These are phyloP conservation scores for Elachura formosa DNA, from an alignment of 2,113 vertebrate species.

Conservation along the genomic window DNA sequence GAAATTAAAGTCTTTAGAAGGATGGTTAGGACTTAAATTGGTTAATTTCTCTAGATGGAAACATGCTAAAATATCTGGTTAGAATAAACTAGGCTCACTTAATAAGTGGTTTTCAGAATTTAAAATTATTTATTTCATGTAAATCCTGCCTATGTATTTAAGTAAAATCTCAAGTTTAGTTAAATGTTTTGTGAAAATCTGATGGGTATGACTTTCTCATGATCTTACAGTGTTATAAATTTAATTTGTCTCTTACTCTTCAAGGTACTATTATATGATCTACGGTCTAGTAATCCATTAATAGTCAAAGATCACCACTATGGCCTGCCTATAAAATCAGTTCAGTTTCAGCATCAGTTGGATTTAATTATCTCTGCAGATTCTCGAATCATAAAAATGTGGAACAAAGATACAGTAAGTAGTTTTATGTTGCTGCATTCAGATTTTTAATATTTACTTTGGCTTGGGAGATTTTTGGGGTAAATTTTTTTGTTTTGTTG, in stretches of 20 bases:
- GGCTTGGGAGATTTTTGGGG: background rate
- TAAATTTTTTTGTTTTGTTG: background rate
- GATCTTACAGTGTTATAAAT: background rate
- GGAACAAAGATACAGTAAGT: conserved; percentile 91
- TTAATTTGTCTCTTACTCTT: background rate
- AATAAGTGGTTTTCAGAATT: background rate
- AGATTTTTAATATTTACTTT: background rate
- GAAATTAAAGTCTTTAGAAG: background rate
- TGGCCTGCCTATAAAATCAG: conserved; percentile 87
- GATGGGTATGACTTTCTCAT: background rate
- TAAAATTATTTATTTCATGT: background rate
- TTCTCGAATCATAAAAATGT: conserved; percentile 94
- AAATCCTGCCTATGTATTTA: background rate
- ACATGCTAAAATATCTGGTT: background rate
- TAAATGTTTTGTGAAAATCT: background rate
- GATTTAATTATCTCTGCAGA: conserved; percentile 92
- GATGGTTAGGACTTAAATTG: background rate
- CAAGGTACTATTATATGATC: conserved; percentile 92
- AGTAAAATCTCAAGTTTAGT: background rate
- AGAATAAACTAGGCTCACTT: background rate
- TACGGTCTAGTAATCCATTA: conserved; percentile 87
- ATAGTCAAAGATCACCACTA: conserved; percentile 95
- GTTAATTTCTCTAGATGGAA: background rate
- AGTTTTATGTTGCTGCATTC: background rate
- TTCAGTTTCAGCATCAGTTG: conserved; percentile 85